Conservation (phyloP, 2,888 invertebrate genomes). For the Pyralis farinalis region DNA sequence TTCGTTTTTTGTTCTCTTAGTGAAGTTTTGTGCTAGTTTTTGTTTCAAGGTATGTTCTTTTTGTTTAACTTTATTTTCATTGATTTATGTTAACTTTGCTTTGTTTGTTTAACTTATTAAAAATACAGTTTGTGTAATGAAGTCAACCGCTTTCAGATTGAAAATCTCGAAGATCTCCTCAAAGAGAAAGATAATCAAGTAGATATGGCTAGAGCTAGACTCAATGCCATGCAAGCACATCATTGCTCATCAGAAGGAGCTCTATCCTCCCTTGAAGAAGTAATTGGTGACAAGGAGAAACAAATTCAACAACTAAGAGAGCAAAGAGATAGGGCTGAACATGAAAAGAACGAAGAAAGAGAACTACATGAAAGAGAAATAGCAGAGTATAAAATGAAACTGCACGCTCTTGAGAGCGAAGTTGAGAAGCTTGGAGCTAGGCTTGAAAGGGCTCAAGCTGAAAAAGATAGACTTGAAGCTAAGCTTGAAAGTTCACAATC, state of each 20-base stretch:
- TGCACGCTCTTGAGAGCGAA: slow-evolving; percentile 94
- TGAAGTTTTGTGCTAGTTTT: slow-evolving; percentile 17
- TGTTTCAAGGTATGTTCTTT: slow-evolving; percentile 36
- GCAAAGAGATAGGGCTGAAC: slow-evolving; percentile 96
- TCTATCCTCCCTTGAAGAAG: slow-evolving; percentile 95
- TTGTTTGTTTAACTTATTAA: slow-evolving; percentile 16
- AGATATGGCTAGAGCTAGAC: slow-evolving; percentile 94
- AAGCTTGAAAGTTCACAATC: slow-evolving; percentile 96
- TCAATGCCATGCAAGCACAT: slow-evolving; percentile 96
- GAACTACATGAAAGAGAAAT: slow-evolving; percentile 96
- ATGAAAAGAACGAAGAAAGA: slow-evolving; percentile 97
- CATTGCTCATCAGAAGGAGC: slow-evolving; percentile 97
- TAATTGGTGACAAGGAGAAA: slow-evolving; percentile 97
- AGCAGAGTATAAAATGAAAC: slow-evolving; percentile 96
- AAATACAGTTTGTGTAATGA: neutral
- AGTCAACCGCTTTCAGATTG: slow-evolving; percentile 85
- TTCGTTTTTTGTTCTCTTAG: slow-evolving; percentile 12
- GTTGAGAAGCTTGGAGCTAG: slow-evolving; percentile 93
- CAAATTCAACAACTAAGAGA: slow-evolving; percentile 97
- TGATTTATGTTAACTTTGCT: slow-evolving; percentile 20
- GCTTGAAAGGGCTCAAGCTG: slow-evolving; percentile 93
- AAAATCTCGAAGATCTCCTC: slow-evolving; percentile 97
- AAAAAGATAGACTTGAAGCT: slow-evolving; percentile 94
- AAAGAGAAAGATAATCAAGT: slow-evolving; percentile 99
- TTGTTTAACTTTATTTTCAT: slow-evolving; percentile 16